Conservation (phyloP, 1,140 invertebrate species). For the Lethrus apterus region DNA sequence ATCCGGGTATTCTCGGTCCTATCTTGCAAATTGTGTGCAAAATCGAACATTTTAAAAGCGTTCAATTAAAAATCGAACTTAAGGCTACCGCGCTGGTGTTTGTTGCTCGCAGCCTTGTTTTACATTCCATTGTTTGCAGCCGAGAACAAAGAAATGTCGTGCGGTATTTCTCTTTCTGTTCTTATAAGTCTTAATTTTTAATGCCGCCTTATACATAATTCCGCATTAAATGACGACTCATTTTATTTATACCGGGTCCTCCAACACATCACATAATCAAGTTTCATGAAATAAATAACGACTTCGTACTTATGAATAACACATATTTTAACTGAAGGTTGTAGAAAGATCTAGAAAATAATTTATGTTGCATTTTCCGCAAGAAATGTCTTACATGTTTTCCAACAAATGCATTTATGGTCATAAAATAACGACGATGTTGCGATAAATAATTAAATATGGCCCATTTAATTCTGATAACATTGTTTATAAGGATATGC, state of each 20-base stretch:
- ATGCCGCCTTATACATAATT: slow-evolving; percentile 24
- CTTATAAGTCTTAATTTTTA: slow-evolving; percentile 39
- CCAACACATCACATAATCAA: too few species aligned
- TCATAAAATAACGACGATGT: too few species aligned
- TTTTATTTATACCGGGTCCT: slow-evolving; percentile 2
- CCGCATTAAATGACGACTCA: slow-evolving; percentile 9
- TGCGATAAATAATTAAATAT: too few species aligned
- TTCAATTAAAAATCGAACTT: slow-evolving; percentile 39
- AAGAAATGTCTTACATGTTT: too few species aligned
- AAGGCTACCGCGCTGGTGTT: slow-evolving; percentile 34
- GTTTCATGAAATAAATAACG: too few species aligned
- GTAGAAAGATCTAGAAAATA: too few species aligned
- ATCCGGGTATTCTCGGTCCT: slow-evolving; percentile 15
- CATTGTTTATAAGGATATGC: too few species aligned
- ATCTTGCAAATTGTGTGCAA: slow-evolving; percentile 40
- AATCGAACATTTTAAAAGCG: slow-evolving; percentile 34
- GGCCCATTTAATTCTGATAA: too few species aligned
- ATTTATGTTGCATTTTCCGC: too few species aligned
- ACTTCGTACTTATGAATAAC: too few species aligned
- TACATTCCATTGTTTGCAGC: slow-evolving; percentile 41
- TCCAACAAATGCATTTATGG: too few species aligned
- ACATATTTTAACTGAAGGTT: too few species aligned
- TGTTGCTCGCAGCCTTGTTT: slow-evolving; percentile 39
- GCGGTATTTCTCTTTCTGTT: slow-evolving; percentile 34
- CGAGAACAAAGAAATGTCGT: slow-evolving; percentile 39